These are phyloP conservation scores for Epiperipatus broadwayi DNA, from an alignment of 2,888 invertebrate genomes.

Conservation along the genomic window DNA sequence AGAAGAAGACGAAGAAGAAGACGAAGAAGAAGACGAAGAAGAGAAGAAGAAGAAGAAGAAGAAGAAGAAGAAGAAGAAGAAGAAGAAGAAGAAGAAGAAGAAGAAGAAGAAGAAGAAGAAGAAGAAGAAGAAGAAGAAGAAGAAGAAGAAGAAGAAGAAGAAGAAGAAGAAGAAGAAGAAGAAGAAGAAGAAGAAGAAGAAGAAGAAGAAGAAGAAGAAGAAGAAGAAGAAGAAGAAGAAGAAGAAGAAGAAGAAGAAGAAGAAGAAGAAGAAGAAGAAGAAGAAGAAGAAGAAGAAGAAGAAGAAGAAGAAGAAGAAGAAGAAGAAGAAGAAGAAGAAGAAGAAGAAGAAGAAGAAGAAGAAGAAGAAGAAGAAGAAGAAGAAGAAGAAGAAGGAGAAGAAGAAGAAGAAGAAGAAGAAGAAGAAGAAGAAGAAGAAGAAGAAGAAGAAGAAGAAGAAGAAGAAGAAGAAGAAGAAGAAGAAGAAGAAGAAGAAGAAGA, in stretches of 20 bases:
- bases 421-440: constrained; percentile 11
- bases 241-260: constrained; percentile 3
- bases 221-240: constrained; percentile 3
- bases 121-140: constrained; percentile 3
- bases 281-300: constrained; percentile 3
- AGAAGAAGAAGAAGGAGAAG: constrained; percentile 10
- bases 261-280: constrained; percentile 3
- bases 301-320: constrained; percentile 13
- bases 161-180: constrained; percentile 3
- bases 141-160: constrained; percentile 3
- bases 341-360: constrained; percentile 15
- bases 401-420: constrained; percentile 10
- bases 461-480: constrained; percentile 11
- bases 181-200: constrained; percentile 3
- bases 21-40: no score
- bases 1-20: no score
- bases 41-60: constrained; percentile 11
- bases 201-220: constrained; percentile 3
- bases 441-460: constrained; percentile 11
- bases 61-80: constrained; percentile 11
- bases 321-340: constrained; percentile 15
- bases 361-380: constrained; percentile 8
- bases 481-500: constrained; percentile 8
- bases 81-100: constrained; percentile 3
- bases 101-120: constrained; percentile 3